Evolutionary conservation across 2,113 vertebrate species (phyloP), one percentile per base, ranked within the genome.

Genomic region (Parotia lawesii): DNA sequence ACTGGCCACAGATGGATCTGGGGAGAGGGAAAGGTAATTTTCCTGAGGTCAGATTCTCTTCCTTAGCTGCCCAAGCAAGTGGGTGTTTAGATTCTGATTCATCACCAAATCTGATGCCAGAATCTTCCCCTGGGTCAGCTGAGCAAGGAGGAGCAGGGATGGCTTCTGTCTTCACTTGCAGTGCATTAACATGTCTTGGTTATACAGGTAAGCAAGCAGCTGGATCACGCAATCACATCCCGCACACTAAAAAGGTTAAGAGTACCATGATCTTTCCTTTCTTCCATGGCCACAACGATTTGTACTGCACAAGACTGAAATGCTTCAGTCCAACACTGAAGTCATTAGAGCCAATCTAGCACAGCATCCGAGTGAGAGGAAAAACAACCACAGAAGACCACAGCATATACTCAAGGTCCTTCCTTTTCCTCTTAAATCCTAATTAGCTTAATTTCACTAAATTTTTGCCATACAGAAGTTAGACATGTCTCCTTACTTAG

Each of bases 51-150:
- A 3, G 17, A 54, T 84, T 60, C 35, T 77, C 47, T 60, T 85
- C 51, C 50, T 74, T 4, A 69, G 58, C 28, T n/a, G 12, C 22
- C 33, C 0, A 0, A 37, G 22, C 15, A 51, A 60, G 64, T 2
- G 3, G 19, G 75, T 83, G 64, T 33, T 76, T 17, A 50, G 17
- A 44, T 21, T 74, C 24, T 56, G 60, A 80, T 47, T 77, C 62
- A 90, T 57, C 58, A 50, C 45, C 20, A 15, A 54, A 91, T 15
- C 27, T 25, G 24, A 35, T 5, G 11, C 20, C 60, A 51, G 47
- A 42, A 58, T 58, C 60, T 35, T 87, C 27, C 42, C 23, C 27
- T 9, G 3, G 45, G 44, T 33, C 72, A 67, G 48, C 50, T 28
- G 18, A 89, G 24, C 61, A 62, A 73, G 73, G 9, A 85, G 48